Percentiles rank a stretch among this genome's conserved stretches.
Conservation (phyloP, 1,140 invertebrate species). For the Trachymyrmex septentrionalis region DNA sequence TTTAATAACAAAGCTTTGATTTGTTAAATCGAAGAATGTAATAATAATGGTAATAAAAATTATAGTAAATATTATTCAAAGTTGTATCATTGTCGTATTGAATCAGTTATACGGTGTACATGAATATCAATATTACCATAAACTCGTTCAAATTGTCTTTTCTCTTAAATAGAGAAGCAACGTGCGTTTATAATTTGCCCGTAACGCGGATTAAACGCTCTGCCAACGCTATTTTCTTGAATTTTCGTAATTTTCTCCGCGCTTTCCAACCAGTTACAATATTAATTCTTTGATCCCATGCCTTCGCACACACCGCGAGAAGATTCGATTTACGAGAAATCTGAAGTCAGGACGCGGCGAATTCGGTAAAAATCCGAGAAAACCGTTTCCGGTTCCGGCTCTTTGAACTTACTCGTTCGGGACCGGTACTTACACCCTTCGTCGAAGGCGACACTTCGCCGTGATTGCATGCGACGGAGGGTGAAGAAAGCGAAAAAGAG, state of each 20-base stretch:
- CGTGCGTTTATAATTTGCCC: neutral
- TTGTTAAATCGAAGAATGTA: neutral
- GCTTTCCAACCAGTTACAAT: constrained; percentile 8
- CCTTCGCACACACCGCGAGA: neutral
- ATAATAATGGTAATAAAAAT: neutral
- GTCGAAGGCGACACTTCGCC: constrained; percentile 67
- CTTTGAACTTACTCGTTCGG: constrained; percentile 70
- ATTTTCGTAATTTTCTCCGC: neutral
- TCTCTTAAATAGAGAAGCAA: neutral
- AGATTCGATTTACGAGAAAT: constrained; percentile 52
- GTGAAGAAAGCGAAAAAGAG: constrained; percentile 50
- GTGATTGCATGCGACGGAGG: constrained; percentile 74
- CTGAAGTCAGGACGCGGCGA: constrained; percentile 57
- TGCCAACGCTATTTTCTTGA: neutral
- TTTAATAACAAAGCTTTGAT: neutral
- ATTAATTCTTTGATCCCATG: constrained; percentile 31
- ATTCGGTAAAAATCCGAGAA: constrained; percentile 62
- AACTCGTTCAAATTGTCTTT: neutral
- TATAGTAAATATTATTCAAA: neutral
- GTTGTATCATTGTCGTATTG: neutral
- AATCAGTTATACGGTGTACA: neutral
- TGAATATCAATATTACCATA: no score
- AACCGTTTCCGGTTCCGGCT: constrained; percentile 73
- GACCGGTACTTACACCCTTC: constrained; percentile 70
- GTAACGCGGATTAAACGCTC: neutral